Conservation (phyloP, 2,797 vertebrate genomes). For the Coccyzus lansbergi region DNA sequence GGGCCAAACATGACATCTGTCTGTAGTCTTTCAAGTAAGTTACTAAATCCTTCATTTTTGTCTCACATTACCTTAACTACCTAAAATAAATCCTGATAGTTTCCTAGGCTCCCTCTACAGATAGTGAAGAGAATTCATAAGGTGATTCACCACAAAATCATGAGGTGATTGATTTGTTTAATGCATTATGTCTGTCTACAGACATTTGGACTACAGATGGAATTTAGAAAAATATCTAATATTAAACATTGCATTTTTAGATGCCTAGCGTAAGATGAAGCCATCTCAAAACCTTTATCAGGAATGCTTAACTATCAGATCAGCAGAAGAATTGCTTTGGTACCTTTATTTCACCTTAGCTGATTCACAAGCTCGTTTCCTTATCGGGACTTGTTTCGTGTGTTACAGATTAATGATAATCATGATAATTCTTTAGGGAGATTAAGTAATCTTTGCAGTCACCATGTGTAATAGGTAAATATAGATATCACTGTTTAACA, state of each 20-base stretch:
- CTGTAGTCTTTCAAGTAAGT: neutral
- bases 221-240: neutral
- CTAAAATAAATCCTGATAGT: neutral
- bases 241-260: neutral
- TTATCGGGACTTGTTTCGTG: slow-evolving; percentile 49
- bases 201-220: neutral
- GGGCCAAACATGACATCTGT: neutral
- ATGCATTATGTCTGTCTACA: neutral
- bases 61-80: neutral
- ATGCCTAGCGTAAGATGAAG: neutral
- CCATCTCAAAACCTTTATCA: neutral
- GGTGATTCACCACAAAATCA: neutral
- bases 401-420: slow-evolving; percentile 63
- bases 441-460: slow-evolving; percentile 64
- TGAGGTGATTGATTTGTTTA: neutral
- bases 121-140: neutral
- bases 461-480: slow-evolving; percentile 38
- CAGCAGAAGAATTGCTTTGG: slow-evolving; percentile 23
- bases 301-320: neutral
- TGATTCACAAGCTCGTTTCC: slow-evolving; percentile 42
- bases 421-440: slow-evolving; percentile 64
- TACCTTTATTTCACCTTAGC: slow-evolving; percentile 22
- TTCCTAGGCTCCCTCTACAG: slow-evolving; percentile 11
- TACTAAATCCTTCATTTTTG: neutral
- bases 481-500: slow-evolving; percentile 38